A percentile compares a stretch with the other conserved stretches of the same genome.
phyloP scores from a whole-genome alignment of 2,797 vertebrate species.

The Neopelma chrysocephalum region DNA sequence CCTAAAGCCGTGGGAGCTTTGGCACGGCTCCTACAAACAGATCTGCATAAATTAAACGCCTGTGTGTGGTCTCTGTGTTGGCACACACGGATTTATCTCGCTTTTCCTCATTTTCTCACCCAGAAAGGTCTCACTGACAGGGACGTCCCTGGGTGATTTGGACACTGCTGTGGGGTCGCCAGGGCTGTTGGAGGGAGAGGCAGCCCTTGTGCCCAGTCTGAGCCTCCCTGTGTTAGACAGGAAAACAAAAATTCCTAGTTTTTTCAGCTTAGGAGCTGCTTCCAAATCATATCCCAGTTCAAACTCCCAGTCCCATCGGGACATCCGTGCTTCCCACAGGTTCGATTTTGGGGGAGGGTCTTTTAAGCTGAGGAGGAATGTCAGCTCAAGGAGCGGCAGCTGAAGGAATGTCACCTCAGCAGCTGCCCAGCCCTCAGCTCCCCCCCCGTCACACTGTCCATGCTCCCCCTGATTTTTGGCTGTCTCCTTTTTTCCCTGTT shows the following conservation, averaged over 20 bases:
- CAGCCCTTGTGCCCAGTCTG: neutral
- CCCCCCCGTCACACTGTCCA: rapidly evolving
- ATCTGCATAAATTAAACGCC: neutral
- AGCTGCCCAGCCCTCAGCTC: neutral
- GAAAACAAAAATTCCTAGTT: neutral
- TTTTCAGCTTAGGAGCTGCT: neutral
- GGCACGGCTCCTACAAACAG: neutral
- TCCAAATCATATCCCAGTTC: neutral
- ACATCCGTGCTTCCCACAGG: rapidly evolving
- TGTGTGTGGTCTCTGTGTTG: neutral
- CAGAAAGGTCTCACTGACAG: rapidly evolving
- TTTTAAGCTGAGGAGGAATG: neutral
- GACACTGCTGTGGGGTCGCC: neutral
- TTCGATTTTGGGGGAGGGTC: neutral
- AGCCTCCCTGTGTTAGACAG: neutral
- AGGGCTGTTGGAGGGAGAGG: neutral
- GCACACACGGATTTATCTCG: neutral
- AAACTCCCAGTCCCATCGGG: rapidly evolving
- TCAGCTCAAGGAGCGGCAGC: neutral
- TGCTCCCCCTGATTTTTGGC: neutral
- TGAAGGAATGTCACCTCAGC: neutral
- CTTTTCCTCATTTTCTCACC: neutral
- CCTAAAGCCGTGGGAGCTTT: neutral
- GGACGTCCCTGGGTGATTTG: rapidly evolving
- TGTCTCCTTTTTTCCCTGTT: neutral